These are phyloP conservation scores for Carettochelys insculpta DNA, from an alignment of 2,113 vertebrate genomes.

Conservation along the genomic window DNA sequence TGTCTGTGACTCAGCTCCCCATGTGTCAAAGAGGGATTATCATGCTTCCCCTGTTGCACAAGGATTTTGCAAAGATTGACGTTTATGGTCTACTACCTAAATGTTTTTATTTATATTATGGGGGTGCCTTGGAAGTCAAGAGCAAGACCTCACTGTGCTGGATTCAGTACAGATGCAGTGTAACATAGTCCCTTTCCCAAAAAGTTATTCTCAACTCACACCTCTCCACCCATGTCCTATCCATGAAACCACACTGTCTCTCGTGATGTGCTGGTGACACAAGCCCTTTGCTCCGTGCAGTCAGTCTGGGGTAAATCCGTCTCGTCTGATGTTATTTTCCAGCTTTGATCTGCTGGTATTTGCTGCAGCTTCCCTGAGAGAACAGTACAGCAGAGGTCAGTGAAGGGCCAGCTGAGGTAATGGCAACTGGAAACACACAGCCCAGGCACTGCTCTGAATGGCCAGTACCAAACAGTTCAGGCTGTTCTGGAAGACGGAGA, in stretches of 20 bases:
- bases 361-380: neutral
- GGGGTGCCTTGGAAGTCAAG: rapidly evolving
- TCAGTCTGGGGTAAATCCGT: neutral
- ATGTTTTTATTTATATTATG: rapidly evolving
- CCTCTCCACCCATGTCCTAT: neutral
- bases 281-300: neutral
- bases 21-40: neutral
- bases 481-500: rapidly evolving
- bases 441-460: neutral
- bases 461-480: neutral
- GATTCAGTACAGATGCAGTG: neutral
- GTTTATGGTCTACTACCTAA: neutral
- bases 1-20: neutral
- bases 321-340: neutral
- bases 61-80: neutral
- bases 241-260: no score
- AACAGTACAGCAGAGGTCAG: neutral
- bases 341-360: neutral
- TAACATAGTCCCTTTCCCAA: neutral
- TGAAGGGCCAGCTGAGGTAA: neutral
- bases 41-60: neutral
- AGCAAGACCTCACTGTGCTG: neutral
- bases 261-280: neutral
- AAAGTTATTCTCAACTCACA: neutral
- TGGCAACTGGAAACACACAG: neutral